Evolutionary conservation across 2,113 vertebrate species (phyloP), one percentile per base, ranked within the genome.

Genomic region (Brachionichthys hirsutus): DNA sequence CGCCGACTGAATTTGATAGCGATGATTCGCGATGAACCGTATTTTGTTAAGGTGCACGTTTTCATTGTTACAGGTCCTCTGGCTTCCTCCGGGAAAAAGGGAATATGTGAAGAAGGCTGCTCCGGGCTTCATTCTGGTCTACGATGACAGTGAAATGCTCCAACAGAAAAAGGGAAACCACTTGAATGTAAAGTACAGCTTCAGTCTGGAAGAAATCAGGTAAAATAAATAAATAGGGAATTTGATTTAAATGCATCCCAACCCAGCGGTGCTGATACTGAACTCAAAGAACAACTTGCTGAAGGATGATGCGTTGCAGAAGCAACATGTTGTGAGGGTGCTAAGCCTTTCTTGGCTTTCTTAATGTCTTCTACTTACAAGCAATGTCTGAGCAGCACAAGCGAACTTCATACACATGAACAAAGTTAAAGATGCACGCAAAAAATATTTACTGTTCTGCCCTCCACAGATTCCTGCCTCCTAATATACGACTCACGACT

Each of bases 101-200:
- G 77, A 87, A 0, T 53, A 81, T 6, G 94, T 95, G 41, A 90
- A 76, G 40, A 51, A 36, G 9, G 65, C 10, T 5, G 91, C 88
- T 36, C 92, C 93, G 2, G 75, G 75, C 0, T 84, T 98, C 79
- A 90, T 70, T 34, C 95, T 98, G 22, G 53, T 98, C 56, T 97
- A 95, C 0, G 67, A 83, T n/a, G 82, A 80, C 7, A 0, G 20
- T 0, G 46, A 68, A 41, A 73, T 82, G 82, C 0, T 8, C 0
- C 2, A 60, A 0, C 2, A 62, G 0, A 60, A 92, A 40, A 45
- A 53, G 0, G 90, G 81, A 41, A 67, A 71, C 3, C 72, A 84
- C 22, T 77, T 92, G 56, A 99, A 99, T 74, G 57, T 94, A 50
- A 92, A 90, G 14, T 98, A 96, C 77, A 95, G 83, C 76, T 61